Evolutionary conservation across 2,888 invertebrate species (phyloP), one percentile per base, ranked within the genome.

Genomic region (Plagodis pulveraria): DNA sequence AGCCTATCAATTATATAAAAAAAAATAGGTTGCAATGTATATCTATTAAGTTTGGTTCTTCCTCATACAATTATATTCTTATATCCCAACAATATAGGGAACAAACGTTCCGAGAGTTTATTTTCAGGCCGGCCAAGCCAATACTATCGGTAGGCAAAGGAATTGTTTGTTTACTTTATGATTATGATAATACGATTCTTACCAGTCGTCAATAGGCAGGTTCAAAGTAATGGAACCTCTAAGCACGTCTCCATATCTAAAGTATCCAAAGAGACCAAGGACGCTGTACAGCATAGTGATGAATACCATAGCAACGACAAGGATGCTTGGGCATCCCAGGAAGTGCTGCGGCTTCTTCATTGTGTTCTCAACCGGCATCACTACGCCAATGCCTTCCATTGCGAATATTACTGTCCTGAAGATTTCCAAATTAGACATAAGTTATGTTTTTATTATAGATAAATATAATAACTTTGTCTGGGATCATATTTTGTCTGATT

Each of bases 351-450:
- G 98, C 59, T 95, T 95, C 69, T 94, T 94, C 98, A 99, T 98
- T 0, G 95, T 95, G 79, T 98, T 98, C 83, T 98, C 98, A 9
- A 99, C 95, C 0, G 99, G 99, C 94, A 99, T 95, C 11, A 99
- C 97, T 50, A 96, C 96, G 53, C 97, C 97, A 67, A 99, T 99
- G 56, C 98, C 98, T 92, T 99, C 99, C 95, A 99, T 99, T 33
- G 99, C 98, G 83, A 98, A 99, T 73, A 99, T 96, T 0, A 98
- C 98, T 6, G 98, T 99, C 35, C 99, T 94, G 78, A 50, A 72
- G 70, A 40, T 0, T 7, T 10, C 0, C 6, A 36, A 36, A 22
- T 22, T 2, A 22, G 22, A 22, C 22, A 22, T n/a, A n/a, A n/a
- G n/a, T n/a, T n/a, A n/a, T n/a, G n/a, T n/a, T n/a, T n/a, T n/a